A percentile compares a stretch with the other conserved stretches of the same genome.
Evolutionary conservation across 2,797 vertebrate species (phyloP).

Genomic region (Mormyrus proboscirostris): DNA sequence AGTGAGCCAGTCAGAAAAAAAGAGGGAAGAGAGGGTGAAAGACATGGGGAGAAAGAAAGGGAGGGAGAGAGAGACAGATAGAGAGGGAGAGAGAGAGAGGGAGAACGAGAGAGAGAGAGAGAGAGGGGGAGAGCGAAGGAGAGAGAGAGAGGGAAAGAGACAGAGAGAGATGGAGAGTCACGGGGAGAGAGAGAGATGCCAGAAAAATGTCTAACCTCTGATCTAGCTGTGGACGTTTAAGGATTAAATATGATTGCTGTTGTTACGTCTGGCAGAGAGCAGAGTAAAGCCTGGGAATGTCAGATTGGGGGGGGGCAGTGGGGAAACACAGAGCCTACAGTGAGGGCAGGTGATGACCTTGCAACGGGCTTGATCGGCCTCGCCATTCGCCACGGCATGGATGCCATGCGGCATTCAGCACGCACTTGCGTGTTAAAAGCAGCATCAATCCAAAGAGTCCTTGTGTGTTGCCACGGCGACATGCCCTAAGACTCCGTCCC

Average conservation of each 20-base stretch:
- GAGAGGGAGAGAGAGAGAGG: background rate
- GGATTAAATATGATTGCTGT: background rate
- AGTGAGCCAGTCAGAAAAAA: background rate
- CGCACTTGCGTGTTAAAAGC: background rate
- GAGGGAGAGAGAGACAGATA: background rate
- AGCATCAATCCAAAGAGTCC: background rate
- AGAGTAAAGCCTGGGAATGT: background rate
- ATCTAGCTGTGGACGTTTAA: background rate
- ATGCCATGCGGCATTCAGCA: background rate
- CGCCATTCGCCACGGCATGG: background rate
- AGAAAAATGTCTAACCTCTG: constrained; percentile 1
- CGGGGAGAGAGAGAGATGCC: background rate
- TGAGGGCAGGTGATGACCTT: background rate
- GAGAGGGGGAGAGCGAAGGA: background rate
- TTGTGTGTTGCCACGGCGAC: background rate
- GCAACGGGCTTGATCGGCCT: background rate
- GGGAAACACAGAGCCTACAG: background rate
- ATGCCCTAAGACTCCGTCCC: background rate
- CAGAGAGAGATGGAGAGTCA: background rate
- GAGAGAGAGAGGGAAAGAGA: background rate
- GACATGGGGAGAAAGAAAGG: background rate
- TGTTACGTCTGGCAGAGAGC: background rate
- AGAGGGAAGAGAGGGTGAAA: background rate
- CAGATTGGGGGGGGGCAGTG: background rate
- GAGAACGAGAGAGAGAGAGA: background rate